Percentiles rank a stretch among this genome's conserved stretches.
Evolutionary conservation across 2,888 invertebrate species (phyloP).

Genomic region (Cheilosia pagana): DNA sequence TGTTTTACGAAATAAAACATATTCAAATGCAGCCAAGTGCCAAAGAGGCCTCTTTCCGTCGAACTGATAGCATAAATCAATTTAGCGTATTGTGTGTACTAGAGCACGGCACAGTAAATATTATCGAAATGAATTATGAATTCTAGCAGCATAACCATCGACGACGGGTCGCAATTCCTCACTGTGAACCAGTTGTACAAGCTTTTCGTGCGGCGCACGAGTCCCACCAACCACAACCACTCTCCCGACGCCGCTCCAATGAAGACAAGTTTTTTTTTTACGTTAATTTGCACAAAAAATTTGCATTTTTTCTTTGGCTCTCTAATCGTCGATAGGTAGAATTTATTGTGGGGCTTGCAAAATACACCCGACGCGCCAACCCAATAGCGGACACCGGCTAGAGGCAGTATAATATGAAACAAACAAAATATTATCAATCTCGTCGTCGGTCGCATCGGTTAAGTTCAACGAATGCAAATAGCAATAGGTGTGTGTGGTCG

Average conservation of each 20-base stretch:
- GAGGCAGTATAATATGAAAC: neutral
- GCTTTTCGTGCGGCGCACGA: constrained; percentile 40
- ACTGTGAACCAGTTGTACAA: constrained; percentile 41
- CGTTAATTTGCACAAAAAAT: constrained; percentile 34
- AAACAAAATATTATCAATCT: neutral
- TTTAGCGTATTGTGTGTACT: constrained; percentile 2
- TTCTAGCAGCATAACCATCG: constrained; percentile 36
- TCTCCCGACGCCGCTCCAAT: neutral
- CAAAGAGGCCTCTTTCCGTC: constrained; percentile 6
- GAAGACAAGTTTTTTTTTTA: constrained; percentile 33
- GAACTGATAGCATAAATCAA: constrained; percentile 38
- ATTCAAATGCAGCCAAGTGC: constrained; percentile 4
- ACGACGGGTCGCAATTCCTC: constrained; percentile 21
- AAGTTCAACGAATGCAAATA: constrained; percentile 54
- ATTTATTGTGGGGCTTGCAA: constrained; percentile 34
- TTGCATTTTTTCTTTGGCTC: constrained; percentile 19
- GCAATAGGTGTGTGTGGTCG: neutral
- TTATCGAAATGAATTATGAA: constrained; percentile 33
- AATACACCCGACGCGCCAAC: neutral
- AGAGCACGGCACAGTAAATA: constrained; percentile 25
- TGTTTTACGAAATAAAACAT: constrained; percentile 18
- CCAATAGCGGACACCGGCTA: constrained; percentile 11
- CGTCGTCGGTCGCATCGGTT: neutral
- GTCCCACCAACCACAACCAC: constrained; percentile 10
- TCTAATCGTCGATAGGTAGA: constrained; percentile 40